phyloP scores from a whole-genome alignment of 2,113 vertebrate species.

The Pedetes capensis region DNA sequence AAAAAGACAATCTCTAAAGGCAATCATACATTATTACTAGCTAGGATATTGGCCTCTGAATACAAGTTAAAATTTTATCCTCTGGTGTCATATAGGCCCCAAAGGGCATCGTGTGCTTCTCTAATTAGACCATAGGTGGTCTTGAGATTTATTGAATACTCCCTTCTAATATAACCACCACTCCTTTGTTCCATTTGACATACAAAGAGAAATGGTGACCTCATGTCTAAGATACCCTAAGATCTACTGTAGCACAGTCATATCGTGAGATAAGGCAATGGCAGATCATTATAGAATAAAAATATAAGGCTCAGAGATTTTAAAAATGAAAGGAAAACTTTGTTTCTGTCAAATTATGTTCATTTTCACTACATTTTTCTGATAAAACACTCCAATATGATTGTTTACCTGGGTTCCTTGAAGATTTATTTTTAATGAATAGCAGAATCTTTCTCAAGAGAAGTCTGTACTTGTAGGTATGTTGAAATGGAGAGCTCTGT shows the following conservation, averaged over 20 bases:
- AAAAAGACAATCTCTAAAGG: background rate
- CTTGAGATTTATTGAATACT: background rate
- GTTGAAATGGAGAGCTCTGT: background rate
- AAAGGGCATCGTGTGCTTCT: background rate
- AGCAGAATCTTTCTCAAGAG: background rate
- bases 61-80: background rate
- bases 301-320: background rate
- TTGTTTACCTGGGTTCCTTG: background rate
- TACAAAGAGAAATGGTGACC: background rate
- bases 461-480: background rate
- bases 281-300: background rate
- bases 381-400: background rate
- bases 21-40: background rate
- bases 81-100: background rate
- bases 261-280: background rate
- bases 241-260: background rate
- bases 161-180: background rate
- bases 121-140: background rate
- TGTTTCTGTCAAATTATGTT: background rate
- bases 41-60: background rate
- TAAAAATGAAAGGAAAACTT: background rate
- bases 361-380: background rate
- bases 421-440: background rate
- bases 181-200: background rate
- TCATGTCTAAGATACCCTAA: background rate